Evolutionary conservation across 2,797 vertebrate genomes (phyloP).

Genomic region (Acropternis orthonyx): DNA sequence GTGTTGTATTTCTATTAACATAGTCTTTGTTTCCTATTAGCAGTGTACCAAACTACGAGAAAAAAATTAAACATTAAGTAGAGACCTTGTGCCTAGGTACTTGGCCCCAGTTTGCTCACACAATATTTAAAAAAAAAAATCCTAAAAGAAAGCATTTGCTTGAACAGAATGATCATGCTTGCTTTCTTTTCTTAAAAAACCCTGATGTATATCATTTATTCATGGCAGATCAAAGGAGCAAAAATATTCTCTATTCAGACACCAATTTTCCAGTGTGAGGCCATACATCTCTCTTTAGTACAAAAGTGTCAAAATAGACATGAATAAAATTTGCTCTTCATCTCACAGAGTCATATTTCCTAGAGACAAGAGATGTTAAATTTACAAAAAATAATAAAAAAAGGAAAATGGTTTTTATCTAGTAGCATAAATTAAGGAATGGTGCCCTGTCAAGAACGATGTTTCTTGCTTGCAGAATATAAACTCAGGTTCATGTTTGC

Average conservation of each 20-base stretch:
- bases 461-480: neutral
- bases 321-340: conserved; percentile 40
- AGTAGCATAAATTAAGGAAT: neutral
- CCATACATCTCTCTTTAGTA: neutral
- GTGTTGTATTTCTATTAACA: neutral
- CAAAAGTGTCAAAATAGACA: neutral
- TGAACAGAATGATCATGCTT: neutral
- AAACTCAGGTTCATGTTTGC: neutral
- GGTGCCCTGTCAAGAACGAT: neutral
- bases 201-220: neutral
- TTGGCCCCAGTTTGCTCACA: neutral
- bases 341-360: neutral
- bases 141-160: neutral
- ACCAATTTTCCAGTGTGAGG: neutral
- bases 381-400: neutral
- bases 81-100: neutral
- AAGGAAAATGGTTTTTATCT: neutral
- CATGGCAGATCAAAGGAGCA: neutral
- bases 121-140: neutral
- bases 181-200: neutral
- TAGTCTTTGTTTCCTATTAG: neutral
- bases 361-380: neutral
- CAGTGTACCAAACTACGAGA: neutral
- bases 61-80: neutral
- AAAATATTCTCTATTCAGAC: neutral